A percentile compares a stretch with the other conserved stretches of the same genome.
Conservation (phyloP, 2,888 invertebrate genomes). For the Galerucella calmariensis region DNA sequence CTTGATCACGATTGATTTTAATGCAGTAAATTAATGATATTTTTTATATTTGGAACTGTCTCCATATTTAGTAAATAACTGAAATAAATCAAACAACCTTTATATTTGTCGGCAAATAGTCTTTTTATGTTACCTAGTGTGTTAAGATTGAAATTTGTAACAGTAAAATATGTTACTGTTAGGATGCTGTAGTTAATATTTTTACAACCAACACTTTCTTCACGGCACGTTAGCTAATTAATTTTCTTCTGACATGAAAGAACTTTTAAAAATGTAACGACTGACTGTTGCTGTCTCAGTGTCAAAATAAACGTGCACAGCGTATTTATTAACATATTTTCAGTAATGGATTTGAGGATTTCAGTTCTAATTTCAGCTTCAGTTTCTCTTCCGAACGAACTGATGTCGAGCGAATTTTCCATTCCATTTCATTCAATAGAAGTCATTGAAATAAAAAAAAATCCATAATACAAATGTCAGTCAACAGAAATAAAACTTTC, state of each 20-base stretch:
- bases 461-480: constrained; percentile 25
- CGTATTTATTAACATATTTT: constrained; percentile 35
- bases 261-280: constrained; percentile 33
- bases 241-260: constrained; percentile 21
- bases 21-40: too few species aligned
- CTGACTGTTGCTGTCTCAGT: constrained; percentile 23
- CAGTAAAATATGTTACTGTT: neutral
- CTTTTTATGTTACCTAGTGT: too few species aligned
- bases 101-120: too few species aligned
- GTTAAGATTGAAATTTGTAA: neutral
- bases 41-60: too few species aligned
- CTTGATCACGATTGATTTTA: too few species aligned
- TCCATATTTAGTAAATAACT: too few species aligned
- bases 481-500: constrained; percentile 31
- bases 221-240: constrained; percentile 14
- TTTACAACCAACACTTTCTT: constrained; percentile 1
- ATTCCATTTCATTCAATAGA: constrained; percentile 26
- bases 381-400: neutral
- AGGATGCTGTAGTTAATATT: neutral
- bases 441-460: constrained; percentile 25
- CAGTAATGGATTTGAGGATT: constrained; percentile 32
- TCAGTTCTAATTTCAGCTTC: constrained; percentile 28
- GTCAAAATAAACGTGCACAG: constrained; percentile 30
- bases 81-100: too few species aligned
- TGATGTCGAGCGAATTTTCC: constrained; percentile 26